Evolutionary conservation across 1,140 invertebrate species (phyloP).

Genomic region (Neodiprion lecontei): DNA sequence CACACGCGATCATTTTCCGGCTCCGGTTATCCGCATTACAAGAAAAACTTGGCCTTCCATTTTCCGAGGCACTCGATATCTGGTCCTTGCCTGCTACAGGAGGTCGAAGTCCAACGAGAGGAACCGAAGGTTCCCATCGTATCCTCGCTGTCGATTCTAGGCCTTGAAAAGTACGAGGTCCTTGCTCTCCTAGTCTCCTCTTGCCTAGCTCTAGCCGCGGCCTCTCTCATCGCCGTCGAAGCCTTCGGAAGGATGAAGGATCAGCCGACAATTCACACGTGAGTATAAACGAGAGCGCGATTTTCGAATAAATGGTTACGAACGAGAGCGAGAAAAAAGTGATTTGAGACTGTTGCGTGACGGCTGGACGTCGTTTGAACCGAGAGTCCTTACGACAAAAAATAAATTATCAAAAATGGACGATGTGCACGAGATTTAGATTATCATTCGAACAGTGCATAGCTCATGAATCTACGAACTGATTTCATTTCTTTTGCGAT

Average conservation of each 20-base stretch:
- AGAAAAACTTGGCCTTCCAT: conserved; percentile 10
- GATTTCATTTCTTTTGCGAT: too few species aligned
- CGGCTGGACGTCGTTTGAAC: too few species aligned
- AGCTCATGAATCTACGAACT: too few species aligned
- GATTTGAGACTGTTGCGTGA: too few species aligned
- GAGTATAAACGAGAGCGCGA: background rate
- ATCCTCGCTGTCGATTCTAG: conserved; percentile 29
- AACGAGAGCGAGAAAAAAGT: too few species aligned
- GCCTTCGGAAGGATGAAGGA: conserved; percentile 30
- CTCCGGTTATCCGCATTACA: conserved; percentile 11
- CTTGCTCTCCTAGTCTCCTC: conserved; percentile 38
- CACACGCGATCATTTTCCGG: background rate
- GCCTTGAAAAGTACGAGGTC: conserved; percentile 42
- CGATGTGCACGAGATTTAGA: too few species aligned
- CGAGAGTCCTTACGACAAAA: too few species aligned
- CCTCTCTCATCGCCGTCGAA: conserved; percentile 27
- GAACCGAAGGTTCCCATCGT: background rate
- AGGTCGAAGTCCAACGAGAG: conserved; percentile 4
- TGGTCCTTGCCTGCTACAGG: background rate
- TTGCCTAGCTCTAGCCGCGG: conserved; percentile 28
- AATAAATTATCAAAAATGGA: too few species aligned
- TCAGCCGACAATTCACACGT: conserved; percentile 35
- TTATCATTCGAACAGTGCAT: too few species aligned
- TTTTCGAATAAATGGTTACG: too few species aligned
- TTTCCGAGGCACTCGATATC: conserved; percentile 7